phyloP scores from a whole-genome alignment of 2,888 invertebrate genomes.

The Sphaeridia pumilis region DNA sequence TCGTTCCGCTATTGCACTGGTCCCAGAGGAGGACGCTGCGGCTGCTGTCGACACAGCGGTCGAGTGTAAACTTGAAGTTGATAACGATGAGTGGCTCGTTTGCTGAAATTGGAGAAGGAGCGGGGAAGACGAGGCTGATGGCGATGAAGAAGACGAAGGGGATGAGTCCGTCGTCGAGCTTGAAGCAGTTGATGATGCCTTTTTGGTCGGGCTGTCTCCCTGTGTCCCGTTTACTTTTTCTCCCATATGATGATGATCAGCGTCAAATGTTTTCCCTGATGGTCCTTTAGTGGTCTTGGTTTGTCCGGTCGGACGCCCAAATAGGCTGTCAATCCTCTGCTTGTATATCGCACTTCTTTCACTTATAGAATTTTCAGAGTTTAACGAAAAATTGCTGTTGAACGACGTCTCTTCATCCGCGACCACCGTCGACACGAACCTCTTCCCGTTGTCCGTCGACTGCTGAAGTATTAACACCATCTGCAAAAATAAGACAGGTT shows the following conservation, averaged over 20 bases:
- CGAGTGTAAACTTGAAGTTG: constrained; percentile 1
- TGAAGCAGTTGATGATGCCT: too few species aligned
- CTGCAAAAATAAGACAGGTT: constrained; percentile 23
- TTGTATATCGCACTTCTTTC: constrained; percentile 52
- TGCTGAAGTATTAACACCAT: constrained; percentile 36
- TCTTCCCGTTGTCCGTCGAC: constrained; percentile 33
- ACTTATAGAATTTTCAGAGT: constrained; percentile 31
- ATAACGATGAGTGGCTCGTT: not conserved
- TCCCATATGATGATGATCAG: not conserved
- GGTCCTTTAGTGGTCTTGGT: constrained; percentile 15
- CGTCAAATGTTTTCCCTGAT: not conserved
- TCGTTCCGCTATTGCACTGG: not conserved
- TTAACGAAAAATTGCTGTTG: constrained; percentile 21
- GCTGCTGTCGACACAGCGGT: not conserved
- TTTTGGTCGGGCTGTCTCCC: too few species aligned
- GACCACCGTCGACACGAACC: constrained; percentile 35
- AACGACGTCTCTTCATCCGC: constrained; percentile 20
- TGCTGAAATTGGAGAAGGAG: not conserved
- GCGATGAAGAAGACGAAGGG: not conserved
- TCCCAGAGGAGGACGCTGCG: not conserved
- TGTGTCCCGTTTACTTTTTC: not conserved
- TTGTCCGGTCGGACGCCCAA: constrained; percentile 42
- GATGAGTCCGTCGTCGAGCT: not conserved
- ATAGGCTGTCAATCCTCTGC: constrained; percentile 74
- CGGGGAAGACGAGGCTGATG: not conserved